Evolutionary conservation across 1,140 invertebrate species (phyloP).

Genomic region (Chironomus tepperi): DNA sequence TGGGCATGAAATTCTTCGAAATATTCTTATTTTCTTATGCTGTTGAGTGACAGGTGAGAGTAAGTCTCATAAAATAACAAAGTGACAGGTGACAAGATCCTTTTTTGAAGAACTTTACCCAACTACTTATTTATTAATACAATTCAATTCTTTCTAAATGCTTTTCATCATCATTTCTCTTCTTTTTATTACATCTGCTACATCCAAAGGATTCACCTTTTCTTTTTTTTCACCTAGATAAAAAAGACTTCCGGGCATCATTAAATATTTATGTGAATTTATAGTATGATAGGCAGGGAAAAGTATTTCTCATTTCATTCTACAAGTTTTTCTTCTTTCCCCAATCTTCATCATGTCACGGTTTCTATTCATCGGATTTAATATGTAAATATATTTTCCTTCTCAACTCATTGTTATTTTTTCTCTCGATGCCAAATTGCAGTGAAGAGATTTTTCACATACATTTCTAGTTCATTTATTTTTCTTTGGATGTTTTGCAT

Average conservation of each 20-base stretch:
- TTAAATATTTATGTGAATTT: constrained; percentile 15
- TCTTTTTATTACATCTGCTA: too few relatives aligned
- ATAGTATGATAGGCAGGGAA: neutral
- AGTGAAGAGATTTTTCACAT: neutral
- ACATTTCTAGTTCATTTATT: neutral
- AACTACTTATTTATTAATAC: too few relatives aligned
- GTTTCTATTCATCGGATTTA: neutral
- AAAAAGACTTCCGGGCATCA: constrained; percentile 1
- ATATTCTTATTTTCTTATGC: too few relatives aligned
- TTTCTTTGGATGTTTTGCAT: too few relatives aligned
- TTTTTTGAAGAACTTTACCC: too few relatives aligned
- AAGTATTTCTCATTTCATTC: neutral
- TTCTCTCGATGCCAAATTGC: neutral
- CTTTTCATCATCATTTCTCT: too few relatives aligned
- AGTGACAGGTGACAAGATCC: too few relatives aligned
- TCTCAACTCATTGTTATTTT: neutral
- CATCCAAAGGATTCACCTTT: too few relatives aligned
- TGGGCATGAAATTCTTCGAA: too few relatives aligned
- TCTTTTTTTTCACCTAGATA: neutral
- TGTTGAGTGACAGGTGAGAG: too few relatives aligned
- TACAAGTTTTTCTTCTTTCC: neutral
- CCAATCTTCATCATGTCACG: neutral
- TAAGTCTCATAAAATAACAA: too few relatives aligned
- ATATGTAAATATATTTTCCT: neutral
- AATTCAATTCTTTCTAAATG: too few relatives aligned